Evolutionary conservation across 2,113 vertebrate genomes (phyloP), one percentile per base, ranked within the genome.

Genomic region (Zootoca vivipara): DNA sequence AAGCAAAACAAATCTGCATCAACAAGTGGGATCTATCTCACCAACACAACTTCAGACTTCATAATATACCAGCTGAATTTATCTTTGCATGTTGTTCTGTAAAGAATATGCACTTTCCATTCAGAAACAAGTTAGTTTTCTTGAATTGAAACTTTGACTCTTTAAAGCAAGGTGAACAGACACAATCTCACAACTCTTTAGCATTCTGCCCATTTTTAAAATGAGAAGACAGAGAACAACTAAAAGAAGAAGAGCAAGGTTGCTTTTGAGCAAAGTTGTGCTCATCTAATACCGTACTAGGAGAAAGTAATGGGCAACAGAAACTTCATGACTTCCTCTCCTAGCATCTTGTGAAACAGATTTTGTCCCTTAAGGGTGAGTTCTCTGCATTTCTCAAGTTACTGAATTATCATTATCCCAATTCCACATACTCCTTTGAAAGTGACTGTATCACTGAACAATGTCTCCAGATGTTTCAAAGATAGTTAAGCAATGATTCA

Each of bases 351-450:
- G 89, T 74, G 85, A 92, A 92, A 38, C 38, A 62, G 80, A 82
- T 78, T 89, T 87, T 82, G 79, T 90, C 82, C 86, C 82, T 90
- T 79, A 3, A 8, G 93, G 86, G 79, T 67, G 84, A 90, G 90
- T 79, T 89, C 67, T 78, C 91, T 89, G 89, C 77, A 56, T 1
- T 87, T 91, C 86, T 72, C n/a, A 40, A 83, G 73, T 89, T 82
- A 75, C 67, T 90, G 92, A 92, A 88, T 58, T 84, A 35, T 84
- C 78, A 0, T 73, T 18, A 9, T 74, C 87, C 18, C 52, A 80
- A 0, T 85, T 86, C 87, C 85, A 35, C 84, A 52, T 56, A 85
- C 78, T 64, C 1, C 0, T 67, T 40, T 81, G 2, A 88, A 84
- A 88, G 82, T 78, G 91, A 38, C 86, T 86, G 15, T 70, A 77